These are phyloP conservation scores for Hipparchia semele DNA, from an alignment of 2,888 invertebrate genomes.

Conservation along the genomic window DNA sequence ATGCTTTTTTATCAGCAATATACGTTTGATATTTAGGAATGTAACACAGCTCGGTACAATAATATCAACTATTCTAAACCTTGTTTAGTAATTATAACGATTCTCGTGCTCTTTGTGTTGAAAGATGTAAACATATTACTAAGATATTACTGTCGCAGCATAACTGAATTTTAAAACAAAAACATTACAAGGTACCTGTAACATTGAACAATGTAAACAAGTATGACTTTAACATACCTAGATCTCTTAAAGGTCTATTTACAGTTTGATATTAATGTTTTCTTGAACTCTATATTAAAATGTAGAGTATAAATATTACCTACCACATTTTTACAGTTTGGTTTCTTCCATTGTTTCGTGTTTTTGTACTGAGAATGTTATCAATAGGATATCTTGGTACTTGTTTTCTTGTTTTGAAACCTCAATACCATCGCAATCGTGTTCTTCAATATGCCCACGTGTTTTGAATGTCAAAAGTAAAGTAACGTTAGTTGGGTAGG, in stretches of 20 bases:
- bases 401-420: neutral
- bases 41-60: neutral
- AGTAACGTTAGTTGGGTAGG: neutral
- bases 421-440: neutral
- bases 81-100: conserved; percentile 12
- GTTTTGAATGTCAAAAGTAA: conserved; percentile 9
- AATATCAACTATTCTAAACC: neutral
- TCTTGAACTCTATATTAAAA: neutral
- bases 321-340: neutral
- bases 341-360: too few species aligned
- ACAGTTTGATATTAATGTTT: neutral
- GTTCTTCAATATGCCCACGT: neutral
- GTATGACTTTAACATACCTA: neutral
- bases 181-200: neutral
- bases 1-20: too few species aligned
- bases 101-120: conserved; percentile 1
- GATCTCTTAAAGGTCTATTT: neutral
- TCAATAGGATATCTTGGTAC: neutral
- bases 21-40: too few species aligned
- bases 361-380: too few species aligned
- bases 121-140: conserved; percentile 11
- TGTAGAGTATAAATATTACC: neutral
- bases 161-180: conserved; percentile 1
- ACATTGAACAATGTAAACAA: neutral
- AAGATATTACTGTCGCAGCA: neutral